phyloP scores from a whole-genome alignment of 2,797 vertebrate species.

The Zenarchopterus dispar region DNA sequence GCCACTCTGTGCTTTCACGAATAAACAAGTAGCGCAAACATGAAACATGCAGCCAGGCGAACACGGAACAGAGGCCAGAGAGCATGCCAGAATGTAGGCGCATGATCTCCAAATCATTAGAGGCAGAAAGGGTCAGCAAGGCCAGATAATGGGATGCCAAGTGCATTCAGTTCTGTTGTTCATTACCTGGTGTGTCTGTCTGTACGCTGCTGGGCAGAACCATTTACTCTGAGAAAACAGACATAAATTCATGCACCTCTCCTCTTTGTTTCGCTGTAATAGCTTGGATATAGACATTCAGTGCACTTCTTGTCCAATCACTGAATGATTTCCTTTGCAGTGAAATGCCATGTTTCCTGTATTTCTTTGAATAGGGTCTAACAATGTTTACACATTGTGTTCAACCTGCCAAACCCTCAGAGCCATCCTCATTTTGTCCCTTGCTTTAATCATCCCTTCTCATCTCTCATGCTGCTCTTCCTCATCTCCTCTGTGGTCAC shows the following conservation, averaged over 20 bases:
- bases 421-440: slow-evolving; percentile 45
- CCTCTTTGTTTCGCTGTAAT: slow-evolving; percentile 22
- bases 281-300: slow-evolving; percentile 14
- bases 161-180: slow-evolving; percentile 65
- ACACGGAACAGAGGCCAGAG: slow-evolving; percentile 35
- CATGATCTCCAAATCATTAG: slow-evolving; percentile 69
- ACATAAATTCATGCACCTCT: slow-evolving; percentile 11
- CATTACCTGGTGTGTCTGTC: slow-evolving; percentile 55
- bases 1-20: not conserved
- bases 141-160: slow-evolving; percentile 64
- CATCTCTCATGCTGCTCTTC: slow-evolving; percentile 27
- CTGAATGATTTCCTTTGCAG: slow-evolving; percentile 20
- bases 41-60: slow-evolving; percentile 35
- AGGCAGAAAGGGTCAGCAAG: slow-evolving; percentile 58
- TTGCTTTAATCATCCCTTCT: slow-evolving; percentile 35
- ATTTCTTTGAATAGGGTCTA: slow-evolving; percentile 16
- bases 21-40: slow-evolving; percentile 16
- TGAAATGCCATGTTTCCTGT: slow-evolving; percentile 10
- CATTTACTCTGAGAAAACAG: slow-evolving; percentile 43
- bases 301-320: slow-evolving; percentile 1
- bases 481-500: slow-evolving; percentile 26
- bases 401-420: slow-evolving; percentile 17
- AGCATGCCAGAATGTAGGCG: slow-evolving; percentile 34
- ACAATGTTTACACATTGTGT: slow-evolving; percentile 20
- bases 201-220: slow-evolving; percentile 41